Evolutionary conservation across 2,797 vertebrate genomes (phyloP).

Genomic region (Scarus forsteni): DNA sequence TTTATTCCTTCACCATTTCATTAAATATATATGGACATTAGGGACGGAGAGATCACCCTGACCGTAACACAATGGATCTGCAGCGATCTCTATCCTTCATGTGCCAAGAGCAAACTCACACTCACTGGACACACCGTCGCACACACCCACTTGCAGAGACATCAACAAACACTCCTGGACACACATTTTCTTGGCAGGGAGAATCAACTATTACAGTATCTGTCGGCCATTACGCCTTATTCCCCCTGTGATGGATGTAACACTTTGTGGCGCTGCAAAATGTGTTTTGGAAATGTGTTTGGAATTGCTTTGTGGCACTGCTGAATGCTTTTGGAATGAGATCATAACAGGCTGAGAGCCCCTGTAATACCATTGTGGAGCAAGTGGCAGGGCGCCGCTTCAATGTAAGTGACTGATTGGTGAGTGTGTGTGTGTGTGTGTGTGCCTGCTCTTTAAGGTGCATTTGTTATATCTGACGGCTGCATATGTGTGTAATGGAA

Average conservation of each 20-base stretch:
- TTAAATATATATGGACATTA: conserved; percentile 57
- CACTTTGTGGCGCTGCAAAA: conserved; percentile 78
- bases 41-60: conserved; percentile 31
- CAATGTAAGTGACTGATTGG: conserved; percentile 67
- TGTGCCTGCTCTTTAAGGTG: conserved; percentile 20
- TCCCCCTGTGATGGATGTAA: conserved; percentile 81
- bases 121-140: not conserved
- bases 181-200: conserved; percentile 58
- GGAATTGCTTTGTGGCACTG: conserved; percentile 80
- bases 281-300: conserved; percentile 82
- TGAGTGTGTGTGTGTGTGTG: conserved; percentile 15
- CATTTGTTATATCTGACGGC: conserved; percentile 45
- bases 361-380: conserved; percentile 75
- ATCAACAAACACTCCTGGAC: conserved; percentile 10
- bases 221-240: conserved; percentile 79
- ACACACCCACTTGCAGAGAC: not conserved
- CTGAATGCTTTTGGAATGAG: conserved; percentile 80
- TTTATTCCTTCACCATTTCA: conserved; percentile 48
- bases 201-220: conserved; percentile 73
- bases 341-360: conserved; percentile 80
- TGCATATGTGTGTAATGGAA: conserved; percentile 9
- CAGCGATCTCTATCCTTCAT: conserved; percentile 28
- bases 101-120: conserved; percentile 4
- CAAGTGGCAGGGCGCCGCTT: conserved; percentile 69
- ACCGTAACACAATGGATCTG: conserved; percentile 40